Base-by-base conservation (phyloP, 2,113 vertebrate species). In the Monopterus albus region DNA sequence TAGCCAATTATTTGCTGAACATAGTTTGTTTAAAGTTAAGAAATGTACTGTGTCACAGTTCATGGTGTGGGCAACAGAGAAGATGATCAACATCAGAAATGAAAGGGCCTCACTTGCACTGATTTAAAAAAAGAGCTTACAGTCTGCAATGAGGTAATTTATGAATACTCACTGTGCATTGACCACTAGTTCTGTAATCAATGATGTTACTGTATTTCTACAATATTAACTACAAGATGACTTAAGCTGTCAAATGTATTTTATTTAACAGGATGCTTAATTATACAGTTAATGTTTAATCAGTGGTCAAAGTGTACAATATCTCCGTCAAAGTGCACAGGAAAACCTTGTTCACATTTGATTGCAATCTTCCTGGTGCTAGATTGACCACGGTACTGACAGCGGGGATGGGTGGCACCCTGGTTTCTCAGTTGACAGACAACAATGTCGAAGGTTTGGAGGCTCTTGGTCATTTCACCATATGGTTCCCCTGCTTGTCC, bases 301-400 rank as follows among this genome's bases (percentile, higher is more conserved):
- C 38, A 74, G 28, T 70, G 35, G 3, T 56, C 4, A 35, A 72
- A 20, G 17, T 21, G 4, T 2, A 56, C 6, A 31, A 79, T 39
- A 35, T 82, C 79, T 33, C 57, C 0, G 0, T 43, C 61, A 65
- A 36, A 82, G 39, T 87, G 79, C n/a, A 80, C 79, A 43, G 85
- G 85, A 0, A 7, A 12, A 25, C 57, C 53, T 35, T 21, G 0
- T 5, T 61, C 45, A 72, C 85, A 87, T 26, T 0, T 12, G 31
- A 87, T 78, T 10, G 15, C 29, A 2, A 87, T 80, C 8, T 0
- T 39, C 1, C 60, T 82, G 42, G 72, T 78, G 13, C 10, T 5
- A 4, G 8, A 0, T 0, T 2, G 11, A 6, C 79, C 81, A 0
- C 18, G 2, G 52, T 87, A 87, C 0, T 82, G 14, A 35, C 85